Percentiles rank a stretch among this genome's conserved stretches.
These are phyloP conservation scores for Machimus atricapillus DNA, from an alignment of 2,888 invertebrate species.

Conservation along the genomic window DNA sequence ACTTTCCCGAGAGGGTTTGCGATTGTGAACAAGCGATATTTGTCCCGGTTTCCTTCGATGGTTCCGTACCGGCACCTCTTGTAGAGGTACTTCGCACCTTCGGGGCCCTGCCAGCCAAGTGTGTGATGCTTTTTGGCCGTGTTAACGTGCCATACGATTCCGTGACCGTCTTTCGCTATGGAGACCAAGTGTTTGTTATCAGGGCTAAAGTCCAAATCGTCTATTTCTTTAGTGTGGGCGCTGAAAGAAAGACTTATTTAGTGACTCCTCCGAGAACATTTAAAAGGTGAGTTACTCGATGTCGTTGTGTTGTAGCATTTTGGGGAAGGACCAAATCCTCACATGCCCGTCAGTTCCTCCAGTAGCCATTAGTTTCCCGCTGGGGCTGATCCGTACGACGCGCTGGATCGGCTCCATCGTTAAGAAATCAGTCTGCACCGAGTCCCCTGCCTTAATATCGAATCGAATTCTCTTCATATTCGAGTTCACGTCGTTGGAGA, in stretches of 20 bases:
- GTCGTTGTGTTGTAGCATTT: slow-evolving; percentile 73
- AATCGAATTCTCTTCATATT: slow-evolving; percentile 71
- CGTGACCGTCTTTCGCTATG: slow-evolving; percentile 87
- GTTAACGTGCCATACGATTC: slow-evolving; percentile 78
- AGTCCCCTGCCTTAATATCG: slow-evolving; percentile 78
- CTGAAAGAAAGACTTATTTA: slow-evolving; percentile 44
- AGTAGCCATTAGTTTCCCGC: slow-evolving; percentile 83
- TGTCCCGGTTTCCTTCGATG: slow-evolving; percentile 72
- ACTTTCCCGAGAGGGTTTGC: slow-evolving; percentile 80
- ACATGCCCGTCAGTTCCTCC: slow-evolving; percentile 90
- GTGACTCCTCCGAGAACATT: background rate
- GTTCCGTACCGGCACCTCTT: slow-evolving; percentile 82
- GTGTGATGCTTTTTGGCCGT: slow-evolving; percentile 72
- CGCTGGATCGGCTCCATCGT: slow-evolving; percentile 82
- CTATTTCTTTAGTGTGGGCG: slow-evolving; percentile 90
- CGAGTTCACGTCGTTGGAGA: slow-evolving; percentile 4
- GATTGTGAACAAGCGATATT: slow-evolving; percentile 76
- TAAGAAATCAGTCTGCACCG: slow-evolving; percentile 86
- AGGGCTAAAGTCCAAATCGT: slow-evolving; percentile 91
- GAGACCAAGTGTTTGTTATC: slow-evolving; percentile 79
- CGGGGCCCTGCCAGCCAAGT: slow-evolving; percentile 78
- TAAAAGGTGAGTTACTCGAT: slow-evolving; percentile 62
- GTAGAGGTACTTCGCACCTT: slow-evolving; percentile 80
- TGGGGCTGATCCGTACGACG: slow-evolving; percentile 80
- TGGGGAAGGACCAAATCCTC: slow-evolving; percentile 88